Base-by-base conservation (phyloP, 2,888 invertebrate genomes). In the Ptychoptera contaminata region DNA sequence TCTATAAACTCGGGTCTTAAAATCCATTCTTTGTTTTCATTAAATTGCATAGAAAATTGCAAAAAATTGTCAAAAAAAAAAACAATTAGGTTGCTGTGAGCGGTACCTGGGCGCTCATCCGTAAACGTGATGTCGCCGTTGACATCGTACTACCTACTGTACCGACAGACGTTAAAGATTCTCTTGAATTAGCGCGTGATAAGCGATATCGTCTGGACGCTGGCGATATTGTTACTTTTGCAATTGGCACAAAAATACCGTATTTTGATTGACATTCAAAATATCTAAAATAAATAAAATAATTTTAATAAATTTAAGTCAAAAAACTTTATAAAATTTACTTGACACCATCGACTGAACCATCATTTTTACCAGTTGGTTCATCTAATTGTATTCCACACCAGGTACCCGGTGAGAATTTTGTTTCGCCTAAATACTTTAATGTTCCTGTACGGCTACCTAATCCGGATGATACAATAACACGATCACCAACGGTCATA, bases 331-430 rank as follows among this genome's bases (percentile, higher is more conserved):
- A 35, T 11, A 9, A 14, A 37, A 48, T 49, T 12, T 52, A 94
- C 91, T 90, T 83, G 66, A 81, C 82, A 45, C 90, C 93, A 51
- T 81, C 86, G 31, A 96, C 91, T 42, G 87, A 80, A 46, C 97
- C 96, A 60, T 97, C 93, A 65, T 97, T 96, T 68, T 96, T 96
- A 44, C 97, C 97, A 47, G 82, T 68, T 1, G 90, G 81, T 52
- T 93, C 91, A 60, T 94, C 93, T 53, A 97, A 71, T 63, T 96
- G 93, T 15, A 97, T 83, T 16, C 96, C 96, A 49, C 87, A 93
- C 94, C 94, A 96, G 54, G 90, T 79, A 32, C 96, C 96, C 32
- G 79, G 65, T 1, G 94, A 92, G 64, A 96, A 96, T 56, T 90
- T 85, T 31, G 94, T 87, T 42, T 73, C 68, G 23, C 96, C 96